phyloP scores from a whole-genome alignment of 2,113 vertebrate genomes.

The Macrotis lagotis region DNA sequence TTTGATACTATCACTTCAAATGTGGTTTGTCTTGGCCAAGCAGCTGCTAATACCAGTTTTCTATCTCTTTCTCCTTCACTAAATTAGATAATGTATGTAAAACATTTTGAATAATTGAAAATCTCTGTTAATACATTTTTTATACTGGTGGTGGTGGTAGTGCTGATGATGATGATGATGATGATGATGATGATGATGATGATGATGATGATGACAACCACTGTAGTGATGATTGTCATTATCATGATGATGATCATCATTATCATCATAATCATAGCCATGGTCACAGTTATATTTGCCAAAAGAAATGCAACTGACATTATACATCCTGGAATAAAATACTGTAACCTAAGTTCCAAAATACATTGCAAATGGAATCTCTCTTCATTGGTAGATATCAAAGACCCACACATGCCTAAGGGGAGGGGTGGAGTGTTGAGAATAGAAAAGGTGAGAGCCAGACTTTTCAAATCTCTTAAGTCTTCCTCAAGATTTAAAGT shows the following conservation, averaged over 20 bases:
- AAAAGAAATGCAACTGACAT: background rate
- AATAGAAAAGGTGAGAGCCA: background rate
- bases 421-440: background rate
- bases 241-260: background rate
- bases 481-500: background rate
- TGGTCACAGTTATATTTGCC: background rate
- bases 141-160: background rate
- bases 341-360: background rate
- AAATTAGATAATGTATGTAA: background rate
- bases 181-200: background rate
- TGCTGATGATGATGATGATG: background rate
- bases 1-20: background rate
- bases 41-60: background rate
- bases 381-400: background rate
- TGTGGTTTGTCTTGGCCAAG: background rate
- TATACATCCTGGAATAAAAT: background rate
- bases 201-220: background rate
- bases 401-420: background rate
- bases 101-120: background rate
- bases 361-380: background rate
- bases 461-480: background rate
- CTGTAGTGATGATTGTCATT: too few relatives aligned
- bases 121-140: background rate
- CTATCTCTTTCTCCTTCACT: background rate
- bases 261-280: background rate